Conservation (phyloP, 2,797 vertebrate species). For the Ateles fusciceps region DNA sequence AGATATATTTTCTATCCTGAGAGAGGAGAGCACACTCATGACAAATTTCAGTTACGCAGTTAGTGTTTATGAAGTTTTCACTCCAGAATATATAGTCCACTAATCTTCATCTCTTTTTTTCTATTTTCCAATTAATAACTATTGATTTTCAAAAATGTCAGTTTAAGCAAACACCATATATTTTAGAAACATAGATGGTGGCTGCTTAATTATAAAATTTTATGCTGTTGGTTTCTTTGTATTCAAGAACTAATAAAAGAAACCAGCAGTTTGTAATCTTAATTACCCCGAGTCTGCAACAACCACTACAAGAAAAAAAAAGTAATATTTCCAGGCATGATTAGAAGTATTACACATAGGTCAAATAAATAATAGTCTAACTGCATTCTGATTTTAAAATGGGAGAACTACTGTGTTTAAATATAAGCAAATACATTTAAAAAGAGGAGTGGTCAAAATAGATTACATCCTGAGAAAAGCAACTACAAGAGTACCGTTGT, state of each 20-base stretch:
- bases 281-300: neutral
- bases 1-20: neutral
- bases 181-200: constrained; percentile 19
- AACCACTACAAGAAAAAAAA: neutral
- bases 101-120: constrained; percentile 20
- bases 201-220: neutral
- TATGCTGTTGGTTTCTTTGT: neutral
- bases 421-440: neutral
- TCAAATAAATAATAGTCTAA: neutral
- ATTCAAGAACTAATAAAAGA: neutral
- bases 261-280: neutral
- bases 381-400: neutral
- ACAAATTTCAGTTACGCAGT: neutral
- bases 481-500: neutral
- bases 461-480: neutral
- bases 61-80: neutral
- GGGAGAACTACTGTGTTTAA: neutral
- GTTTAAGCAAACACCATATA: constrained; percentile 56
- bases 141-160: constrained; percentile 65
- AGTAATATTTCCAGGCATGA: neutral
- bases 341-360: neutral
- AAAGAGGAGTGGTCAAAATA: neutral
- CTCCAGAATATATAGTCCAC: neutral
- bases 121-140: constrained; percentile 53
- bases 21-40: neutral